Evolutionary conservation across 2,113 vertebrate genomes (phyloP).

Genomic region (Beaufortia kweichowensis): DNA sequence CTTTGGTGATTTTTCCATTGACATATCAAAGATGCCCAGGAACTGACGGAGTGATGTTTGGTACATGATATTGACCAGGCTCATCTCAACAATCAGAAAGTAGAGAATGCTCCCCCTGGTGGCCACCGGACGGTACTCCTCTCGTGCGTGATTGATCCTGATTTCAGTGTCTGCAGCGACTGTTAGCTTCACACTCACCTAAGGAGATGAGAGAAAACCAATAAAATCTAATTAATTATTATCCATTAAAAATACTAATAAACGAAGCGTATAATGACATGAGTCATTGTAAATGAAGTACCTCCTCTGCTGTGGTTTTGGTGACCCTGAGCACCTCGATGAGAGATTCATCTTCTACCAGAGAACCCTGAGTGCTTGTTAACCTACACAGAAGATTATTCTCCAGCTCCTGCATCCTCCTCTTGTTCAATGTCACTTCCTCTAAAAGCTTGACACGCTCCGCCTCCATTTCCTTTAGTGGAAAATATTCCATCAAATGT

Average conservation of each 20-base stretch:
- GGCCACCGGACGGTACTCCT: slow-evolving; percentile 84
- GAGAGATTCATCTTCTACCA: slow-evolving; percentile 82
- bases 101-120: slow-evolving; percentile 83
- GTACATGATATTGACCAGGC: slow-evolving; percentile 84
- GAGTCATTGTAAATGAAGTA: slow-evolving; percentile 6
- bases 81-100: slow-evolving; percentile 87
- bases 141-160: slow-evolving; percentile 81
- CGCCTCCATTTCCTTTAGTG: slow-evolving; percentile 78
- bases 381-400: slow-evolving; percentile 79
- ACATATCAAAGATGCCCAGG: slow-evolving; percentile 80
- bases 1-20: slow-evolving; percentile 74
- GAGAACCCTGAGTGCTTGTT: slow-evolving; percentile 80
- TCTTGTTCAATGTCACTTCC: slow-evolving; percentile 82
- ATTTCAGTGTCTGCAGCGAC: slow-evolving; percentile 79
- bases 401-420: slow-evolving; percentile 85
- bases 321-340: slow-evolving; percentile 80
- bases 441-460: slow-evolving; percentile 80
- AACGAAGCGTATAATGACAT: too few species aligned
- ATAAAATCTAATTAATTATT: too few species aligned
- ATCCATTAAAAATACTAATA: too few species aligned
- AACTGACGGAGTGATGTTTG: slow-evolving; percentile 83
- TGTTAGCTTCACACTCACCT: slow-evolving; percentile 81
- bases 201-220: neutral
- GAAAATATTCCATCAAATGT: neutral
- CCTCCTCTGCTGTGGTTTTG: slow-evolving; percentile 81